Conservation (phyloP, 1,140 invertebrate genomes). For the Thaumatotibia leucotreta region DNA sequence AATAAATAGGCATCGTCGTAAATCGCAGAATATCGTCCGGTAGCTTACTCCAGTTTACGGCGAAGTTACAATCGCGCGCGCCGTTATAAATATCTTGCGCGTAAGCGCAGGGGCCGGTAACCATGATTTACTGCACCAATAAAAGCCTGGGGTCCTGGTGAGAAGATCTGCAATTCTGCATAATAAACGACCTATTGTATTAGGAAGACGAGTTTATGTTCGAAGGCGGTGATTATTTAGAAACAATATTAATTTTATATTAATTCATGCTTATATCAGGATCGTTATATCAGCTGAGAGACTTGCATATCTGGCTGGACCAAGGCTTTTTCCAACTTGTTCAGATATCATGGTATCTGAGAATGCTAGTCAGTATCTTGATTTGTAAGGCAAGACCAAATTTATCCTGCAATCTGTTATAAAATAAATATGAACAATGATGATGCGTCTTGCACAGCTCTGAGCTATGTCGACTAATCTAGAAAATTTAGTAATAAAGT, state of each 20-base stretch:
- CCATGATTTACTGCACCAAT: neutral
- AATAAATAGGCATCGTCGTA: neutral
- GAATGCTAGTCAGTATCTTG: too few relatives aligned
- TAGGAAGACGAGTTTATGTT: neutral
- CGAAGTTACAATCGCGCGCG: neutral
- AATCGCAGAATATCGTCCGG: neutral
- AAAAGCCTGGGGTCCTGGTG: neutral
- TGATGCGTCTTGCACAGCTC: too few relatives aligned
- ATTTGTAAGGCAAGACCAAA: too few relatives aligned
- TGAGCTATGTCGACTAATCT: too few relatives aligned
- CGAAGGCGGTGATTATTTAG: neutral
- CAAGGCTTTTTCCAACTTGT: neutral
- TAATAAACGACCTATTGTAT: neutral
- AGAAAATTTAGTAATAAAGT: too few relatives aligned
- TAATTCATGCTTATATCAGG: neutral
- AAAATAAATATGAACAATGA: too few relatives aligned
- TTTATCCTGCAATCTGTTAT: too few relatives aligned
- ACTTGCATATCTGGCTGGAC: neutral
- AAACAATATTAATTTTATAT: neutral
- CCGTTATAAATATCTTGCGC: neutral
- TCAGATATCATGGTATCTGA: too few relatives aligned
- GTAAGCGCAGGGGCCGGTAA: neutral
- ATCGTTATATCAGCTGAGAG: neutral
- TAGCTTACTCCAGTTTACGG: neutral
- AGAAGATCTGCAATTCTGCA: neutral